phyloP scores from a whole-genome alignment of 2,797 vertebrate genomes.

The Tenualosa thibaudeaui region DNA sequence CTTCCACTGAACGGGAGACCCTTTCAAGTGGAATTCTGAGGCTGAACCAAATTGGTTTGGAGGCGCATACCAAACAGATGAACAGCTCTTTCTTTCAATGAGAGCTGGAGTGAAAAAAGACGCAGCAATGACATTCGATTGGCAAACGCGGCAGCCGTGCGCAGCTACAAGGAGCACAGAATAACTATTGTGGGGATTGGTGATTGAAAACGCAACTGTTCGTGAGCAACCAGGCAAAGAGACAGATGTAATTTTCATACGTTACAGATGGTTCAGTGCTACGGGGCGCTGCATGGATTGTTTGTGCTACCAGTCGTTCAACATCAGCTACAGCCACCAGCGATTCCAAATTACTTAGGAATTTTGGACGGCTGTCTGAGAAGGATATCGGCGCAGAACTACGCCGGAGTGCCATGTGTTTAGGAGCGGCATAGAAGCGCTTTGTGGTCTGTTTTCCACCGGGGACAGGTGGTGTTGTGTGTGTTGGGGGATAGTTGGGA shows the following conservation, averaged over 20 bases:
- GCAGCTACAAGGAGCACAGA: conserved; percentile 54
- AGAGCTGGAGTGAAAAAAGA: conserved; percentile 55
- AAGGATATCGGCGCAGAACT: conserved; percentile 60
- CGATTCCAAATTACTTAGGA: conserved; percentile 60
- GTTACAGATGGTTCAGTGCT: conserved; percentile 59
- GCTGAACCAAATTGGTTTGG: conserved; percentile 46
- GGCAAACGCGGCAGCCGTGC: conserved; percentile 64
- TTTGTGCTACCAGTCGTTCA: conserved; percentile 47
- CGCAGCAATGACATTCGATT: conserved; percentile 62
- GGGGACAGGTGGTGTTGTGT: conserved; percentile 76
- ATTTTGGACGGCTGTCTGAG: conserved; percentile 63
- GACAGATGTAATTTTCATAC: conserved; percentile 65
- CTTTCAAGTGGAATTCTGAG: conserved; percentile 47
- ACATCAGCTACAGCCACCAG: conserved; percentile 52
- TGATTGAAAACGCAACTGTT: conserved; percentile 64
- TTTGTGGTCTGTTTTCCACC: conserved; percentile 71
- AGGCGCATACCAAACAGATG: conserved; percentile 50
- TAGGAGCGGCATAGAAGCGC: conserved; percentile 71
- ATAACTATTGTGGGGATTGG: conserved; percentile 67
- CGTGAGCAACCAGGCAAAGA: conserved; percentile 37
- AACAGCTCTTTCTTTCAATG: conserved; percentile 52
- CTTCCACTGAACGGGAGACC: conserved; percentile 63
- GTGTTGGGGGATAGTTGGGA: conserved; percentile 50
- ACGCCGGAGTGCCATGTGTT: conserved; percentile 75
- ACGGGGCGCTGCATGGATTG: conserved; percentile 53